These are phyloP conservation scores for Alouatta caraya DNA, from an alignment of 2,797 vertebrate species.

Conservation along the genomic window DNA sequence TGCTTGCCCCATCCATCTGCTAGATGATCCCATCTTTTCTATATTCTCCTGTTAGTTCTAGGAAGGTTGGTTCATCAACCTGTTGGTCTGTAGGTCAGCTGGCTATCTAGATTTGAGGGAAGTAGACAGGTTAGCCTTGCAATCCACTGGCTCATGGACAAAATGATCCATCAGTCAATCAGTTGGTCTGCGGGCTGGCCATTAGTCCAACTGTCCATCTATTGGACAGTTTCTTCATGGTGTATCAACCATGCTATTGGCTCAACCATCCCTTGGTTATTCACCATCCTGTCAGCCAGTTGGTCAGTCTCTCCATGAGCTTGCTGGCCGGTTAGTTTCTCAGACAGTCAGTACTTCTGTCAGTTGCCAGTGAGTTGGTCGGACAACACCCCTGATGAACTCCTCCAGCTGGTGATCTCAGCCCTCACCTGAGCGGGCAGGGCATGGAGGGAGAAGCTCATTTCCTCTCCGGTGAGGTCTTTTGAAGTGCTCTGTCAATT, in stretches of 20 bases:
- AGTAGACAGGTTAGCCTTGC: neutral
- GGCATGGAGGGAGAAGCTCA: conserved; percentile 57
- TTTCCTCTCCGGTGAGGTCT: conserved; percentile 63
- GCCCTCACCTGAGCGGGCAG: conserved; percentile 68
- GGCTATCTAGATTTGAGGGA: neutral
- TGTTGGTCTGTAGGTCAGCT: neutral
- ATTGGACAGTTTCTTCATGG: neutral
- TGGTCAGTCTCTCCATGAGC: conserved; percentile 22
- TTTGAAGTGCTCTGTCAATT: conserved; percentile 72
- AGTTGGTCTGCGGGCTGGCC: neutral
- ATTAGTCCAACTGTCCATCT: neutral
- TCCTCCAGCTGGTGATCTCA: conserved; percentile 66
- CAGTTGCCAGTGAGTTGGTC: neutral
- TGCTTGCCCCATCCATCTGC: neutral
- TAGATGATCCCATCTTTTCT: neutral
- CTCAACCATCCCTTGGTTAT: neutral
- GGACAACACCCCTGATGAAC: neutral
- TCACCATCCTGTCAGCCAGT: neutral
- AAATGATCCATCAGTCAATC: neutral
- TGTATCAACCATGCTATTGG: neutral
- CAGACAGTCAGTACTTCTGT: conserved; percentile 20
- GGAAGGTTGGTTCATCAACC: neutral
- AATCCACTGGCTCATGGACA: neutral
- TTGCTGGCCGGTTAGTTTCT: neutral
- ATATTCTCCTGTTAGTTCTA: neutral